Conservation (phyloP, 2,113 vertebrate genomes). For the Mus spicilegus region DNA sequence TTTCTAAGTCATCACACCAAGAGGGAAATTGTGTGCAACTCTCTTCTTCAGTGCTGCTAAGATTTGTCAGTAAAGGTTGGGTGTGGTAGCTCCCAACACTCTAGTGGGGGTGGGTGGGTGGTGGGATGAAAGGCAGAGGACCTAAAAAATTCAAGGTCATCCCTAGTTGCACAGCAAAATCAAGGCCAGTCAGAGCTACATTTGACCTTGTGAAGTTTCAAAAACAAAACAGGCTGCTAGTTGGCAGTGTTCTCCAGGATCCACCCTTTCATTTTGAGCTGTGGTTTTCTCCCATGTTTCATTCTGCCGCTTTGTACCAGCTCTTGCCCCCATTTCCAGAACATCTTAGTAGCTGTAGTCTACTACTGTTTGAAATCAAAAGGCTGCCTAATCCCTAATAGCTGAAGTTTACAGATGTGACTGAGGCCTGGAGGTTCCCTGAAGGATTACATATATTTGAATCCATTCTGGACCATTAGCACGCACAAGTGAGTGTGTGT, state of each 20-base stretch:
- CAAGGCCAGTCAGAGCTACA: background rate
- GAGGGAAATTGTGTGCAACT: background rate
- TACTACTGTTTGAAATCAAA: background rate
- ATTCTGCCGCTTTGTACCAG: background rate
- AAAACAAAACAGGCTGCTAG: background rate
- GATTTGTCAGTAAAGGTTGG: background rate
- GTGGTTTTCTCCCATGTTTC: background rate
- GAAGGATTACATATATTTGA: background rate
- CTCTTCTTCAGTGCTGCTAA: conserved; percentile 34
- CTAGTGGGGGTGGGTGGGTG: too few species aligned
- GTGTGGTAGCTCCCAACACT: background rate
- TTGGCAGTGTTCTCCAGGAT: background rate
- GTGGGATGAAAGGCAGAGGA: background rate
- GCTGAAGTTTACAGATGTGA: background rate
- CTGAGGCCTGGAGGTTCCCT: background rate
- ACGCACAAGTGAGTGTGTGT: too few species aligned
- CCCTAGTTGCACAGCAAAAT: background rate
- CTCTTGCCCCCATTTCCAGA: background rate
- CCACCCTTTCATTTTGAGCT: background rate
- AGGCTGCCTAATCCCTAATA: background rate
- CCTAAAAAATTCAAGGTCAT: background rate
- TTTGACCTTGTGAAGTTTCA: background rate
- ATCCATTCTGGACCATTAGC: background rate
- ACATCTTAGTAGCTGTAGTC: background rate
- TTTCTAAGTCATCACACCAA: background rate